Conservation (phyloP, 2,888 invertebrate genomes). For the Ernsta delagoae region DNA sequence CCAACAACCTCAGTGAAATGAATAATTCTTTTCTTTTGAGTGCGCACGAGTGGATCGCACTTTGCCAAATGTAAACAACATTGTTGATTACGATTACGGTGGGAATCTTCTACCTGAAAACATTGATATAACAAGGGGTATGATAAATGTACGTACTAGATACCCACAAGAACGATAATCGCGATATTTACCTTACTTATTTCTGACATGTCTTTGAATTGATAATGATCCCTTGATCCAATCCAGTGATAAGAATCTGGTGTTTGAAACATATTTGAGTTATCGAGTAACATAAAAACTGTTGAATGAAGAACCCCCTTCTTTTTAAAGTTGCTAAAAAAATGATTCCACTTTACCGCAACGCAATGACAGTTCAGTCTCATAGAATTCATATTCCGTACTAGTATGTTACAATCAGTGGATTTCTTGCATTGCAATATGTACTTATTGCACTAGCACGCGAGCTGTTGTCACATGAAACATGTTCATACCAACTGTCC, state of each 20-base stretch:
- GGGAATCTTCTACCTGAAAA: conserved; percentile 4
- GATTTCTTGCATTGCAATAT: conserved; percentile 16
- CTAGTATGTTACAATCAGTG: conserved; percentile 6
- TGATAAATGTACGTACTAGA: background rate
- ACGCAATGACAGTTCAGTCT: conserved; percentile 13
- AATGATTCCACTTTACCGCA: background rate
- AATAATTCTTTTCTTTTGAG: conserved; percentile 30
- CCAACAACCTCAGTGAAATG: conserved; percentile 37
- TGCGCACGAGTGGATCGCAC: conserved; percentile 21
- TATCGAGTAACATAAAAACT: too few species aligned
- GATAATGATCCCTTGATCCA: too few species aligned
- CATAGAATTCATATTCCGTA: background rate
- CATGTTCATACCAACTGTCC: conserved; percentile 25
- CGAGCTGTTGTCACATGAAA: conserved; percentile 17
- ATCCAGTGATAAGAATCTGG: too few species aligned
- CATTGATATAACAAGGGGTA: background rate
- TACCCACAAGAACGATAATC: background rate
- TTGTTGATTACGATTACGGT: conserved; percentile 21
- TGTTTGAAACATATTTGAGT: too few species aligned
- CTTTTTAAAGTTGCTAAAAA: too few species aligned
- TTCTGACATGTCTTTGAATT: too few species aligned
- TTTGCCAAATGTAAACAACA: conserved; percentile 28
- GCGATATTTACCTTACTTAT: background rate
- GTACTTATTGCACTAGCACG: conserved; percentile 17
- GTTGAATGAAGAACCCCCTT: too few species aligned